Percentiles rank a stretch among this genome's conserved stretches.
Conservation (phyloP, 2,888 invertebrate species). For the Heliconius charithonia region DNA sequence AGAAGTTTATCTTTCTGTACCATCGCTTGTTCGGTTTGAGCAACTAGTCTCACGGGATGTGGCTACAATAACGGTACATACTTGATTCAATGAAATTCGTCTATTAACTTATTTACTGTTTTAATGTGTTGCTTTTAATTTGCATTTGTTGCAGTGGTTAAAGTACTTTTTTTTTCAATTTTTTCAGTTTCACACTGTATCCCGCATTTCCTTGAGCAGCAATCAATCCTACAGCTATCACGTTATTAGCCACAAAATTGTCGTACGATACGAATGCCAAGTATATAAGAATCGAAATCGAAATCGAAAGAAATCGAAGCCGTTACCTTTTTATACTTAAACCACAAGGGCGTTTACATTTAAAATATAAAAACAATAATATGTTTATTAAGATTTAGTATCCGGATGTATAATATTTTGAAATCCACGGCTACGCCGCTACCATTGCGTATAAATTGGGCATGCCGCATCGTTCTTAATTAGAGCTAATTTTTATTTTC, state of each 20-base stretch:
- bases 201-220: no score
- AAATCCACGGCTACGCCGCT: slow-evolving; percentile 52
- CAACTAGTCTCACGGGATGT: slow-evolving; percentile 52
- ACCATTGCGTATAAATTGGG: slow-evolving; percentile 62
- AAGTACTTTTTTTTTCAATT: neutral
- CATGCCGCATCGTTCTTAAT: slow-evolving; percentile 62
- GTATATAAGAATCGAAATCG: no score
- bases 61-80: slow-evolving; percentile 53
- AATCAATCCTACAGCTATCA: no score
- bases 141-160: neutral
- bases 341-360: slow-evolving; percentile 49
- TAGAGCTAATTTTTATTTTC: slow-evolving; percentile 56
- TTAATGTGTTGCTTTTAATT: slow-evolving; percentile 14
- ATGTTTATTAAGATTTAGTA: slow-evolving; percentile 57
- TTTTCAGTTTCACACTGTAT: no score
- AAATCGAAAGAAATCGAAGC: neutral
- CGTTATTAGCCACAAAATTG: no score
- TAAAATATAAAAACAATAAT: slow-evolving; percentile 34
- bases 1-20: slow-evolving; percentile 58
- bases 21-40: slow-evolving; percentile 56
- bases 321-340: neutral
- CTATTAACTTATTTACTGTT: slow-evolving; percentile 27
- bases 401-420: slow-evolving; percentile 54
- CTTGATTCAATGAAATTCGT: slow-evolving; percentile 38
- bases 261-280: no score